Percentiles rank a stretch among this genome's conserved stretches.
These are phyloP conservation scores for Patagioenas fasciata DNA, from an alignment of 2,113 vertebrate genomes.

Conservation along the genomic window DNA sequence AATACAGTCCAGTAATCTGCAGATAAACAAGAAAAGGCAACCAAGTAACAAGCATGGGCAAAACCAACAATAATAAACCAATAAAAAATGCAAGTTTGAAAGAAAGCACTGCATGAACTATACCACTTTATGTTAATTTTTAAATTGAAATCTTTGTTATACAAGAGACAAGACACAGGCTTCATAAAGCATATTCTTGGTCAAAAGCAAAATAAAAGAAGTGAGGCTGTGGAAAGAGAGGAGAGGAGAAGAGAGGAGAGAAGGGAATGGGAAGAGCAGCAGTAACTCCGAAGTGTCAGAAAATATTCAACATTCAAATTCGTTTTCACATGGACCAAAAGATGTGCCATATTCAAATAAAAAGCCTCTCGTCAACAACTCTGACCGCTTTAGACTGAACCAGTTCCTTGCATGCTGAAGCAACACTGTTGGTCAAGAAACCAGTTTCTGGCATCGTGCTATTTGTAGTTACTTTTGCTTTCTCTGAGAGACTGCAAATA, in stretches of 20 bases:
- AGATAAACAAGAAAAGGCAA: neutral
- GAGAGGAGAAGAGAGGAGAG: neutral
- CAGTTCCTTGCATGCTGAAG: too few species aligned
- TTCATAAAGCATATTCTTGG: neutral
- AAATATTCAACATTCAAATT: too few species aligned
- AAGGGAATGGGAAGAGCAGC: too few species aligned
- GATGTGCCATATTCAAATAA: too few species aligned
- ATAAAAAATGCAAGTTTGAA: neutral
- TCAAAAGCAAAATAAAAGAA: slow-evolving; percentile 9
- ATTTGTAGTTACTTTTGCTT: too few species aligned
- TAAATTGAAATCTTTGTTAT: neutral
- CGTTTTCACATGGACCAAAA: too few species aligned
- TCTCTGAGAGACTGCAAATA: too few species aligned
- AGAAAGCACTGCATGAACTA: neutral
- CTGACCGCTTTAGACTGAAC: too few species aligned
- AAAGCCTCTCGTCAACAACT: too few species aligned
- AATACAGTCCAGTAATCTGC: neutral
- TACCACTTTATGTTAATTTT: neutral
- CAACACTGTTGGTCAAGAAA: too few species aligned
- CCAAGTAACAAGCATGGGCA: neutral
- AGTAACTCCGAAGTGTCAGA: too few species aligned
- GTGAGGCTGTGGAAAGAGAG: neutral
- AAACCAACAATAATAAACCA: neutral
- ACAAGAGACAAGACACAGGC: neutral
- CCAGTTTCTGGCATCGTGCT: too few species aligned